Conservation (phyloP, 2,888 invertebrate genomes). For the Leptinotarsa haldemani region DNA sequence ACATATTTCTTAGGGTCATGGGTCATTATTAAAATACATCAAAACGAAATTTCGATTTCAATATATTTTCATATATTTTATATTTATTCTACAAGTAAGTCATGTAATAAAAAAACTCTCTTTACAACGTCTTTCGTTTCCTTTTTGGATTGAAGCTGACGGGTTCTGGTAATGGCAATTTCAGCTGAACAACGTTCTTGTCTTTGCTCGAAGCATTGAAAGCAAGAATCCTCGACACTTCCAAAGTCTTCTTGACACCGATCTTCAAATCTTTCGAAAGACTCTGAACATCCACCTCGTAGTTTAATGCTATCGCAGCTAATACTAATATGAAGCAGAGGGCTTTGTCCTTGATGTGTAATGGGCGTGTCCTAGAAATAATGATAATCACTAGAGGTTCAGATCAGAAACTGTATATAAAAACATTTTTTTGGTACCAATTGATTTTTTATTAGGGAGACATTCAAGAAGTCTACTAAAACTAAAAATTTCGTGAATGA, state of each 20-base stretch:
- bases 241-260: conserved; percentile 59
- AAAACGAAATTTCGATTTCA: background rate
- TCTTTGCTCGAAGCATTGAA: conserved; percentile 53
- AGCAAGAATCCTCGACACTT: conserved; percentile 58
- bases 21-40: too few relatives aligned
- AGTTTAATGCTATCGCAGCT: conserved; percentile 57
- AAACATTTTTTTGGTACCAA: too few relatives aligned
- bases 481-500: too few relatives aligned
- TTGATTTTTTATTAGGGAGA: too few relatives aligned
- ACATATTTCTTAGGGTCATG: too few relatives aligned
- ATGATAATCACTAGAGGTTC: background rate
- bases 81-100: background rate
- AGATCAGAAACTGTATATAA: background rate
- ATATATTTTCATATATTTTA: background rate
- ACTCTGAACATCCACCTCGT: conserved; percentile 56
- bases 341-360: conserved; percentile 61
- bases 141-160: conserved; percentile 48
- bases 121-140: conserved; percentile 37
- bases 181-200: conserved; percentile 55
- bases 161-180: conserved; percentile 57
- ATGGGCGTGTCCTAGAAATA: conserved; percentile 58
- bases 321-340: conserved; percentile 61
- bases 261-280: conserved; percentile 58
- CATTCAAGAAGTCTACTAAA: too few relatives aligned
- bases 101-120: conserved; percentile 13